These are phyloP conservation scores for Parnassius mnemosyne DNA, from an alignment of 2,888 invertebrate genomes.

Conservation along the genomic window DNA sequence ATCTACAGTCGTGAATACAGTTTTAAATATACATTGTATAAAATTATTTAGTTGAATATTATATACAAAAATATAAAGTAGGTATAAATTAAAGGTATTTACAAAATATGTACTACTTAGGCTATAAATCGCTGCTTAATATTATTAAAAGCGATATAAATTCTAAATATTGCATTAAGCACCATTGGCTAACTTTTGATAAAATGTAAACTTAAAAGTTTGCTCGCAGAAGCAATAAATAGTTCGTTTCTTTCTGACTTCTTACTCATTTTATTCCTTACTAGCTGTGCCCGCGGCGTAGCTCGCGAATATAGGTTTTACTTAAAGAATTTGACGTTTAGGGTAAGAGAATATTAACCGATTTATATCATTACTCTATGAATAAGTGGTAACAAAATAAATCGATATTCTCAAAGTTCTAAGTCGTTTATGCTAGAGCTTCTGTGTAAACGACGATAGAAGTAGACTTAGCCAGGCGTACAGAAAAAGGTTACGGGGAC, in stretches of 20 bases:
- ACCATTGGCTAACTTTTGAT: constrained; percentile 1
- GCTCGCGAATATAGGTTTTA: too few relatives aligned
- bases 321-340: too few relatives aligned
- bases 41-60: constrained; percentile 43
- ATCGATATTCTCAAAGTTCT: too few relatives aligned
- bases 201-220: constrained; percentile 18
- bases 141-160: constrained; percentile 21
- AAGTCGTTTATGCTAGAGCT: too few relatives aligned
- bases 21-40: constrained; percentile 50
- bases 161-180: neutral
- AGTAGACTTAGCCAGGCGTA: too few relatives aligned
- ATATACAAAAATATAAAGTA: constrained; percentile 60
- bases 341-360: too few relatives aligned
- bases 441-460: too few relatives aligned
- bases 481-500: too few relatives aligned
- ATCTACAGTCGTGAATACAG: constrained; percentile 51
- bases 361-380: too few relatives aligned
- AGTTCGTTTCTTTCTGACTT: constrained; percentile 49
- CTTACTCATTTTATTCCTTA: constrained; percentile 43
- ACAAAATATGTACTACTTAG: constrained; percentile 53
- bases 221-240: constrained; percentile 10
- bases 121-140: constrained; percentile 13
- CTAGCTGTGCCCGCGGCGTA: too few relatives aligned
- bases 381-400: too few relatives aligned
- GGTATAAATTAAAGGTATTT: constrained; percentile 60